Conservation (phyloP, 1,140 invertebrate genomes). For the Trichonephila clavata region DNA sequence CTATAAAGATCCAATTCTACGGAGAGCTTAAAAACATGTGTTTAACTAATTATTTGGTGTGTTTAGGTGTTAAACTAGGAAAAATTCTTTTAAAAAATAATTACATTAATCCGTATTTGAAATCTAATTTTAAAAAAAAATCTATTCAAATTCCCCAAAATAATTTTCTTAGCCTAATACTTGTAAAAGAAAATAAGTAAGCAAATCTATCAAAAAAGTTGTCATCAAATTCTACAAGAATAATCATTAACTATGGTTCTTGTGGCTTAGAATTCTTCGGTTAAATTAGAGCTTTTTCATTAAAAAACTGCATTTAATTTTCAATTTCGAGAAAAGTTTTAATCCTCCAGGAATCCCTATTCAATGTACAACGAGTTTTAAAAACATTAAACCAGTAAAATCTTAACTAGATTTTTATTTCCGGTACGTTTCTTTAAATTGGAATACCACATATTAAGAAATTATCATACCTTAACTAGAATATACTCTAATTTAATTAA, state of each 20-base stretch:
- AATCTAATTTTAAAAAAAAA: no score
- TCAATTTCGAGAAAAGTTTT: conserved; percentile 9
- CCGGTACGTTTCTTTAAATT: background rate
- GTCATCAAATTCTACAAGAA: background rate
- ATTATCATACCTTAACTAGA: background rate
- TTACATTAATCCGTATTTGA: no score
- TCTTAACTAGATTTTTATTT: background rate
- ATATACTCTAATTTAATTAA: background rate
- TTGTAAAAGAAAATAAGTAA: background rate
- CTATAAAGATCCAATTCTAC: no score
- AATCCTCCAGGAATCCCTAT: background rate
- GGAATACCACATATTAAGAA: background rate
- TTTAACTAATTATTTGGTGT: no score
- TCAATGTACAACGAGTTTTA: background rate
- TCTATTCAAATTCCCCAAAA: no score
- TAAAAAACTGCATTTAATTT: conserved; percentile 6
- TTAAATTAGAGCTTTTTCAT: background rate
- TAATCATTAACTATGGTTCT: background rate
- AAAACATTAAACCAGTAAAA: background rate
- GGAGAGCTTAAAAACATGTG: no score
- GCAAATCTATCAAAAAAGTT: background rate
- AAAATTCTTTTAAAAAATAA: no score
- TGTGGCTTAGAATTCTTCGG: background rate
- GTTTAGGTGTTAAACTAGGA: no score
- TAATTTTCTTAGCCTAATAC: no score